Conservation (phyloP, 2,113 vertebrate genomes). For the Callocephalon fimbriatum region DNA sequence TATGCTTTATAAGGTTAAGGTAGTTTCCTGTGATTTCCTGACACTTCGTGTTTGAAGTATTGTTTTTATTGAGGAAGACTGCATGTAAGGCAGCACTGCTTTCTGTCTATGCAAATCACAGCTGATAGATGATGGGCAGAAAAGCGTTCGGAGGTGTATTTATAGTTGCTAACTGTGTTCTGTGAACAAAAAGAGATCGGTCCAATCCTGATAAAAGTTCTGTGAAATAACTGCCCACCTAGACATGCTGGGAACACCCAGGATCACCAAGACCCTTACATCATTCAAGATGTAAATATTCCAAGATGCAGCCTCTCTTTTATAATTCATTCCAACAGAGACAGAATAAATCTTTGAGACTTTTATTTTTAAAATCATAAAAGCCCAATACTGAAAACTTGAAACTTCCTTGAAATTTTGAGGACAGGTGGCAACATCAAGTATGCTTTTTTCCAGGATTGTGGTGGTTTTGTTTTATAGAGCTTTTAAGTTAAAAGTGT, state of each 20-base stretch:
- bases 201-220: not conserved
- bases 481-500: constrained; percentile 64
- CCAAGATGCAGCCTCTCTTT: not conserved
- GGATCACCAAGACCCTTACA: not conserved
- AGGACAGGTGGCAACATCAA: constrained; percentile 8
- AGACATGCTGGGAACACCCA: not conserved
- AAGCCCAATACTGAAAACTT: not conserved
- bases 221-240: not conserved
- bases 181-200: not conserved
- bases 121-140: not conserved
- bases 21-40: not conserved
- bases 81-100: not conserved
- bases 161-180: not conserved
- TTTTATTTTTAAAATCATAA: not conserved
- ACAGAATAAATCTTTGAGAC: not conserved
- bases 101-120: not conserved
- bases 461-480: constrained; percentile 81
- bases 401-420: not conserved
- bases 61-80: not conserved
- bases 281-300: not conserved
- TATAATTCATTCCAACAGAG: not conserved
- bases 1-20: not conserved
- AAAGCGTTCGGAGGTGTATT: not conserved
- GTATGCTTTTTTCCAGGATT: constrained; percentile 76
- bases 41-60: not conserved